Percentiles rank a stretch among this genome's conserved stretches.
Evolutionary conservation across 2,797 vertebrate species (phyloP).

Genomic region (Astyanax mexicanus): DNA sequence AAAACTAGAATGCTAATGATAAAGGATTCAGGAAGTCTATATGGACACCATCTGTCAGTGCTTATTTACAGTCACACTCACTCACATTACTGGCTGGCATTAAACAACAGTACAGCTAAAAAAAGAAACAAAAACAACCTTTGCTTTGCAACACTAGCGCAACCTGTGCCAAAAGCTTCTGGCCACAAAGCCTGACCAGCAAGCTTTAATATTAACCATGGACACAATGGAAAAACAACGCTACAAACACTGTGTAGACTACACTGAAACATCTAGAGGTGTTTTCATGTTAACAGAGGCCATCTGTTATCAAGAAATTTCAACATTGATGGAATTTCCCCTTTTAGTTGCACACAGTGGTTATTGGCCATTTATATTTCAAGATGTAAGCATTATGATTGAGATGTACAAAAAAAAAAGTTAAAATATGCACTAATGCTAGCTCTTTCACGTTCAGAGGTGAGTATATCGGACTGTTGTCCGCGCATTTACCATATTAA

Average conservation of each 20-base stretch:
- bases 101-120: background rate
- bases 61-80: slow-evolving; percentile 9
- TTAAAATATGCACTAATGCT: too few relatives aligned
- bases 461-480: too few relatives aligned
- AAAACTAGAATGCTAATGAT: background rate
- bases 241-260: background rate
- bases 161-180: background rate
- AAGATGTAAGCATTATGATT: too few relatives aligned
- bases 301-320: too few relatives aligned
- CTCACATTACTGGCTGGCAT: slow-evolving; percentile 28
- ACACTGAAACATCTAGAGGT: background rate
- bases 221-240: background rate
- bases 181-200: background rate
- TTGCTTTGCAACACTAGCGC: background rate
- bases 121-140: background rate
- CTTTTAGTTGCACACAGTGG: too few relatives aligned
- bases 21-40: background rate
- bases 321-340: too few relatives aligned
- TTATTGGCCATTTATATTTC: too few relatives aligned
- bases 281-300: background rate
- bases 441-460: too few relatives aligned
- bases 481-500: too few relatives aligned
- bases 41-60: background rate
- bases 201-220: background rate
- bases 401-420: too few relatives aligned